Evolutionary conservation across 1,140 invertebrate genomes (phyloP).

Genomic region (Procambarus clarkii): DNA sequence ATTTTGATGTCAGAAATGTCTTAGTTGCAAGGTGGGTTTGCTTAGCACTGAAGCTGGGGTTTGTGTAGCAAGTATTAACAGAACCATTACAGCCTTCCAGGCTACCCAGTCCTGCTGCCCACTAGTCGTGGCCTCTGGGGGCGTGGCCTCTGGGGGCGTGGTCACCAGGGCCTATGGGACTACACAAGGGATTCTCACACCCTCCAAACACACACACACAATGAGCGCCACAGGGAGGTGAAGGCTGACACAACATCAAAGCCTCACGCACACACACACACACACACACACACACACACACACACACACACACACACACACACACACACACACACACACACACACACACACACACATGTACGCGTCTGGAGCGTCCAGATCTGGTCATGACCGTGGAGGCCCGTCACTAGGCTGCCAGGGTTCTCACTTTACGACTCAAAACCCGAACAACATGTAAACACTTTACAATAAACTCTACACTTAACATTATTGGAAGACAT

Average conservation of each 20-base stretch:
- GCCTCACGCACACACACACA: conserved; percentile 6
- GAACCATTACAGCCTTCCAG: not conserved
- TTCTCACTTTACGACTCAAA: not conserved
- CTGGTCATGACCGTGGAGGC: not conserved
- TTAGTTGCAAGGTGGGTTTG: not conserved
- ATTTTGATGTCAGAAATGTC: not conserved
- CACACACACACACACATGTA: not conserved
- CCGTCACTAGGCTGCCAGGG: too few species aligned
- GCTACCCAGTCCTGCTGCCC: not conserved
- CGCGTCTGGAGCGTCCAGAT: not conserved
- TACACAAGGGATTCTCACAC: too few species aligned
- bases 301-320: conserved; percentile 20
- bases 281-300: not conserved
- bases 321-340: conserved; percentile 29
- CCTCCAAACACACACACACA: not conserved
- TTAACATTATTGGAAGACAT: conserved; percentile 31
- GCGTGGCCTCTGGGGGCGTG: not conserved
- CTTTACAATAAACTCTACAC: conserved; percentile 3
- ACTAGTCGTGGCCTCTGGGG: not conserved
- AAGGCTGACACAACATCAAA: not conserved
- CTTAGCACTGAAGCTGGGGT: not conserved
- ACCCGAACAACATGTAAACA: not conserved
- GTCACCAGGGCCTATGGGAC: not conserved
- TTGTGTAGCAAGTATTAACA: not conserved
- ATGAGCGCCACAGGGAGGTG: not conserved